Base-by-base conservation (phyloP, 2,797 vertebrate species). In the Acanthurus leucopareius region DNA sequence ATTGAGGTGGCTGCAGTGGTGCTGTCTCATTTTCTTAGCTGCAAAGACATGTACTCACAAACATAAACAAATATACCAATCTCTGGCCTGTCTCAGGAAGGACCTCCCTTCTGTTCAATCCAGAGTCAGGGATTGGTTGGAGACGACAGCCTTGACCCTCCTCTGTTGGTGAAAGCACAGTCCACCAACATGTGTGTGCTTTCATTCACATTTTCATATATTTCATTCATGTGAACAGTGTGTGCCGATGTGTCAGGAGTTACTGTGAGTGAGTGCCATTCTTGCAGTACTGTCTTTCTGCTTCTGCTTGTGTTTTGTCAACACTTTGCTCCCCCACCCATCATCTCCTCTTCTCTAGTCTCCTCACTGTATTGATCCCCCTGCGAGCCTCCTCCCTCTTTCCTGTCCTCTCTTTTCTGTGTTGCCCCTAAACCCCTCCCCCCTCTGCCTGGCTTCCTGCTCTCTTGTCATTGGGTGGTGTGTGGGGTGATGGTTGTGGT, bases 401-500 rank as follows among this genome's bases (percentile, higher is more conserved):
- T 10, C n/a, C 38, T 13, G 11, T 42, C 11, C 40, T 20, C 13
- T 62, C 54, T 78, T 53, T 76, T 67, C 70, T 65, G 28, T 75
- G 61, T 71, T 75, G 60, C 59, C 64, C 75, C 58, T 47, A 22
- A 51, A 51, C 83, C 75, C 87, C 82, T 84, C 87, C 88, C 32
- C 78, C 83, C 73, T 75, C 63, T 62, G 63, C 5, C 57, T 76
- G 57, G 64, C 85, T 82, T 65, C 74, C 69, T 83, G 76, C 86
- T 87, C 75, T 82, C 75, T 61, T 83, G 74, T 79, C 86, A 91
- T 92, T 91, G 88, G 89, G 75, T 80, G 68, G 73, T 68, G 77
- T 82, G 89, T 92, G 85, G 91, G 89, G 90, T 89, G 93, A 94
- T 89, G 87, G 79, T 88, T 87, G 89, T 92, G 89, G 91, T 88